Evolutionary conservation across 2,797 vertebrate genomes (phyloP).

Genomic region (Helicolenus hilgendorfi): DNA sequence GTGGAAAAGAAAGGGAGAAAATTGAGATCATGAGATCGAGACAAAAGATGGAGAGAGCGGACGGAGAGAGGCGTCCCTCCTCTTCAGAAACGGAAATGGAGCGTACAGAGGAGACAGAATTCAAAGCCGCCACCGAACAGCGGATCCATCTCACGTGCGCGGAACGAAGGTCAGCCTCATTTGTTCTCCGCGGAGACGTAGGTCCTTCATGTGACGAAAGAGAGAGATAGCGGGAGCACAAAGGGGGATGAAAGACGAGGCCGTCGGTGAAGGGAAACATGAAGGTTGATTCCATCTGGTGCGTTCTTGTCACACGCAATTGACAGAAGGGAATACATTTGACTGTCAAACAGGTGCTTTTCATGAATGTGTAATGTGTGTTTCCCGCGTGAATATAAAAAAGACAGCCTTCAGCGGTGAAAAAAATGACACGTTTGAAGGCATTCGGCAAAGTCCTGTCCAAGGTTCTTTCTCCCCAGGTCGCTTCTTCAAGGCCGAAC

Average conservation of each 20-base stretch:
- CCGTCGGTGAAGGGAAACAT: constrained; percentile 35
- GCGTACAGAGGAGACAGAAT: constrained; percentile 26
- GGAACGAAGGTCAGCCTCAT: constrained; percentile 70
- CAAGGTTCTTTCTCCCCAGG: not conserved
- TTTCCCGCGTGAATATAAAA: constrained; percentile 8
- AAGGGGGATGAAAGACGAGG: constrained; percentile 57
- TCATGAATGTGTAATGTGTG: constrained; percentile 68
- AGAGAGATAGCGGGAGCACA: constrained; percentile 3
- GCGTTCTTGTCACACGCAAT: constrained; percentile 20
- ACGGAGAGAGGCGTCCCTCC: constrained; percentile 8
- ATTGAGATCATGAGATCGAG: constrained; percentile 34
- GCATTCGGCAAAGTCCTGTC: not conserved
- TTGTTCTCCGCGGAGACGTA: constrained; percentile 55
- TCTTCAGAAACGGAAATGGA: constrained; percentile 49
- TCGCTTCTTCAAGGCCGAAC: constrained; percentile 1
- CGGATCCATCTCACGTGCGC: constrained; percentile 28
- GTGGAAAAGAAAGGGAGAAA: not conserved
- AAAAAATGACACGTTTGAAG: constrained; percentile 29
- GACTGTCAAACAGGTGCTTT: constrained; percentile 59
- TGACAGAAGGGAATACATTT: constrained; percentile 58
- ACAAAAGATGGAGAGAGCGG: constrained; percentile 25
- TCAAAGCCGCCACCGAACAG: constrained; percentile 31
- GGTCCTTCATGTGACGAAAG: constrained; percentile 62
- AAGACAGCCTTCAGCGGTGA: not conserved
- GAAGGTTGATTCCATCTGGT: constrained; percentile 58